Base-by-base conservation (phyloP, 2,113 vertebrate species). In the Sylvilagus bachmani region DNA sequence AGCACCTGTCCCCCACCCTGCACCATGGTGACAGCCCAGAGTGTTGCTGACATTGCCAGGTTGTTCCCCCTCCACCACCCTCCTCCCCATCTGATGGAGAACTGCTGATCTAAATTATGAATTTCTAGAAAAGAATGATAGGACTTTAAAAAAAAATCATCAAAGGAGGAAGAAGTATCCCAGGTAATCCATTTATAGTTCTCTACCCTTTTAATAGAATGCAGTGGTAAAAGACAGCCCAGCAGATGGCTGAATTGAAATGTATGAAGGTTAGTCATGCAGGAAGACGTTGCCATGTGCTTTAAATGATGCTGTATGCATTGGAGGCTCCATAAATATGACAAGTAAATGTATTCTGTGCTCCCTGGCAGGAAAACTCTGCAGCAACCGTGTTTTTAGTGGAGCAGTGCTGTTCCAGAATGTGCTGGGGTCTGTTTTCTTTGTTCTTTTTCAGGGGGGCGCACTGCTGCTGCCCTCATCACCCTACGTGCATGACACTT, bases 71-170 rank as follows among this genome's bases (percentile, higher is more conserved):
- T 66, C 31, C 31, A 13, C 19, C 4, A 10, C 1, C 11, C 31
- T 58, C 25, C 33, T n/a, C 31, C 38, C 31, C 2, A 0, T 4
- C 84, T 44, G 31, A 14, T 25, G 25, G 67, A 75, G 36, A 67
- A 67, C 36, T 86, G 25, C 17, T n/a, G 49, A 92, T 82, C 55
- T 61, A 73, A 93, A 85, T 89, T 33, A 36, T 22, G 29, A 83
- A 89, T 89, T 91, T 36, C 6, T 33, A 11, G 71, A 24, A 85
- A 83, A 95, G 77, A 89, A 79, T 67, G 27, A 36, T 82, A 86
- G 64, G 61, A 58, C 51, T 90, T 86, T 51, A 1, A 27, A 11
- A 82, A 94, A 82, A 94, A 82, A 87, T 38, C 8, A 91, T 36
- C 31, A 67, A 66, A 66, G 62, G 17, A 82, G 36, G 67, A 62